These are phyloP conservation scores for Diphyllodes magnificus DNA, from an alignment of 2,113 vertebrate species.

Conservation along the genomic window DNA sequence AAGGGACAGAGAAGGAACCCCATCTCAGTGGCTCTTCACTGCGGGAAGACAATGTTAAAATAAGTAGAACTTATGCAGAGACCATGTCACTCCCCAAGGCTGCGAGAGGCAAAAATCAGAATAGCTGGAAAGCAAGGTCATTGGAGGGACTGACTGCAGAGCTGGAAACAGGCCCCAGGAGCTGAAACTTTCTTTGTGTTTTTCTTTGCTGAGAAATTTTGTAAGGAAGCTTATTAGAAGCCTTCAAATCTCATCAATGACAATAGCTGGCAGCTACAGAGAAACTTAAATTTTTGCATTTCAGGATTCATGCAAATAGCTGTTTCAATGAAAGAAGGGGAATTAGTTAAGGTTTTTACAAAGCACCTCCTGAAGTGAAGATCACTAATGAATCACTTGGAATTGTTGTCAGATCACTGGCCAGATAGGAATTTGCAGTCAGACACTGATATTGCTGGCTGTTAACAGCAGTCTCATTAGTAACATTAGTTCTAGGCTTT, in stretches of 20 bases:
- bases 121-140: background rate
- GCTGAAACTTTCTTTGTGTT: background rate
- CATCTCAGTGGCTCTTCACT: background rate
- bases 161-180: background rate
- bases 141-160: background rate
- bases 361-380: slow-evolving; percentile 14
- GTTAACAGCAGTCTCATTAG: slow-evolving; percentile 10
- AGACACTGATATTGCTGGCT: background rate
- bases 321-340: background rate
- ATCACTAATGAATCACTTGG: slow-evolving; percentile 8
- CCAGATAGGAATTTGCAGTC: background rate
- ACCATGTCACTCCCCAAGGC: background rate
- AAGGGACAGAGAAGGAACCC: background rate
- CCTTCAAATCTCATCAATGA: background rate
- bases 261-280: slow-evolving; percentile 1
- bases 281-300: background rate
- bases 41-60: background rate
- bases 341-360: background rate
- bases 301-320: background rate
- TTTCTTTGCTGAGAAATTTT: background rate
- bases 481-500: background rate
- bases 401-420: slow-evolving; percentile 28
- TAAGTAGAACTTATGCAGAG: background rate
- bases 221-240: background rate
- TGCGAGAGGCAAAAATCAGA: background rate